phyloP scores from a whole-genome alignment of 2,888 invertebrate species.

The Diploptera punctata region DNA sequence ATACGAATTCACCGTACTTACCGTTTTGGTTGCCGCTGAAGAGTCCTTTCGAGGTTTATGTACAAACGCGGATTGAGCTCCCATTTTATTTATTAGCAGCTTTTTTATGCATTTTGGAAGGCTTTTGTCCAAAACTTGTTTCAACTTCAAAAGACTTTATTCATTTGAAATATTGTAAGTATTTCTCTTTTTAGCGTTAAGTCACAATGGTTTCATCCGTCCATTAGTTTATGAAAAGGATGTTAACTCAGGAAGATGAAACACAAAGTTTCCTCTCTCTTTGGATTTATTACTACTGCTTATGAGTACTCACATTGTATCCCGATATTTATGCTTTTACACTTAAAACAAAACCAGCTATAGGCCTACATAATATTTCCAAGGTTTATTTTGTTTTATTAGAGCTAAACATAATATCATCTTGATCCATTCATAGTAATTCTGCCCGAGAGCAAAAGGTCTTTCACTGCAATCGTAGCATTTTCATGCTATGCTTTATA shows the following conservation, averaged over 20 bases:
- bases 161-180: constrained; percentile 19
- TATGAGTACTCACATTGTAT: too few relatives aligned
- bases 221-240: constrained; percentile 33
- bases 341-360: too few relatives aligned
- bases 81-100: constrained; percentile 25
- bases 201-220: constrained; percentile 15
- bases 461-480: too few relatives aligned
- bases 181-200: background rate
- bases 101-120: constrained; percentile 18
- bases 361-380: too few relatives aligned
- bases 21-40: background rate
- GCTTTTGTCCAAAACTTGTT: constrained; percentile 9
- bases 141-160: constrained; percentile 24
- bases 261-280: background rate
- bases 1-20: background rate
- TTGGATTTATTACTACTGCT: too few relatives aligned
- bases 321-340: too few relatives aligned
- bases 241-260: constrained; percentile 20
- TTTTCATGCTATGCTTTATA: too few relatives aligned
- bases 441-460: too few relatives aligned
- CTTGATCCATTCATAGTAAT: too few relatives aligned
- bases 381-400: too few relatives aligned
- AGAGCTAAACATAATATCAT: too few relatives aligned
- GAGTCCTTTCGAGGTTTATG: constrained; percentile 6
- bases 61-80: background rate